phyloP scores from a whole-genome alignment of 2,888 invertebrate species.

The Lacanobia oleracea region DNA sequence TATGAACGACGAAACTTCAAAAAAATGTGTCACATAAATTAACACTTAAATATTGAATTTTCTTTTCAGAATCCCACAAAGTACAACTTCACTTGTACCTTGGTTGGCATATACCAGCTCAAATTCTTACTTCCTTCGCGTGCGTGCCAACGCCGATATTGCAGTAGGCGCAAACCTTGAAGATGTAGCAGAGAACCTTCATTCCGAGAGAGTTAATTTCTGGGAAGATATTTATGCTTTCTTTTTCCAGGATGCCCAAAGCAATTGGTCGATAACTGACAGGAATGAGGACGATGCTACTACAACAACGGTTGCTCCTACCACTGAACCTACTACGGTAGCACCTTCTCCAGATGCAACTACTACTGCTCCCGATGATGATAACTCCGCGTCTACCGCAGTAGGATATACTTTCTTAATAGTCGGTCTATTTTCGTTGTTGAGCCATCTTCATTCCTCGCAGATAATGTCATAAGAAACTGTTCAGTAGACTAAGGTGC shows the following conservation, averaged over 20 bases:
- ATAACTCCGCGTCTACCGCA: slow-evolving; percentile 77
- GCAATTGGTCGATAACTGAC: slow-evolving; percentile 73
- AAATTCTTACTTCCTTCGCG: slow-evolving; percentile 70
- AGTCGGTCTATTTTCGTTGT: slow-evolving; percentile 73
- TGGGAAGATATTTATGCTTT: slow-evolving; percentile 81
- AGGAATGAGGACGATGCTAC: slow-evolving; percentile 64
- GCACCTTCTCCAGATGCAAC: not conserved
- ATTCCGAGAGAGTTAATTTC: slow-evolving; percentile 73
- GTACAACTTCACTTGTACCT: slow-evolving; percentile 70
- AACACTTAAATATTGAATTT: not conserved
- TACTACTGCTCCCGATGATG: slow-evolving; percentile 37
- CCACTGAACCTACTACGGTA: not conserved
- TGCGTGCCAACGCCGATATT: slow-evolving; percentile 74
- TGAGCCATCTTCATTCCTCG: slow-evolving; percentile 75
- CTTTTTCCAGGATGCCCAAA: slow-evolving; percentile 80
- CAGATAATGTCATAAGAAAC: slow-evolving; percentile 74
- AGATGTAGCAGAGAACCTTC: slow-evolving; percentile 72
- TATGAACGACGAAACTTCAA: not conserved
- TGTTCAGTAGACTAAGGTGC: slow-evolving; percentile 64
- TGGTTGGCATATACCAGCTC: slow-evolving; percentile 77
- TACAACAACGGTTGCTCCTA: slow-evolving; percentile 12
- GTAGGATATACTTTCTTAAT: slow-evolving; percentile 81
- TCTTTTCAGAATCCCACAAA: slow-evolving; percentile 77
- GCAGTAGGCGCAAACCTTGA: slow-evolving; percentile 70
- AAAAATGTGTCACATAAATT: not conserved